Conservation (phyloP, 2,888 invertebrate genomes). For the Phalera bucephala region DNA sequence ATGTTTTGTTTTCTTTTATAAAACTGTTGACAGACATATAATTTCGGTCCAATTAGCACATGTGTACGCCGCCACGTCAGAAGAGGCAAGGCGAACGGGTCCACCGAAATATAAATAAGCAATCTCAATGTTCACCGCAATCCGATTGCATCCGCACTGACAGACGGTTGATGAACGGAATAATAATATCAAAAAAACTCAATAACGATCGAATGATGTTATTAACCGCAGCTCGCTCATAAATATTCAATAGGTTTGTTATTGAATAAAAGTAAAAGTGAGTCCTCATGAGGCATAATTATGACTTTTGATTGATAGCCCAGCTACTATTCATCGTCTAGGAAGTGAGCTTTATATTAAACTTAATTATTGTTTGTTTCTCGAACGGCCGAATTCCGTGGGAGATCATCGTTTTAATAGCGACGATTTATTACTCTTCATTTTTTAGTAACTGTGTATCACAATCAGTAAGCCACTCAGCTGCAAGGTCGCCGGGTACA, state of each 20-base stretch:
- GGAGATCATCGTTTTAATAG: constrained; percentile 53
- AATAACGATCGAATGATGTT: constrained; percentile 57
- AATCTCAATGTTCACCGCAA: constrained; percentile 50
- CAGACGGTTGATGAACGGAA: constrained; percentile 50
- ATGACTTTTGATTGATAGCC: constrained; percentile 53
- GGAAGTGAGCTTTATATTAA: constrained; percentile 49
- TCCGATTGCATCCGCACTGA: constrained; percentile 44
- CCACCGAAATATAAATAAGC: constrained; percentile 54
- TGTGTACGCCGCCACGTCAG: constrained; percentile 10
- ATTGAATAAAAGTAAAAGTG: constrained; percentile 78
- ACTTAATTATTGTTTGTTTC: constrained; percentile 48
- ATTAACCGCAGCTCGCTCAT: constrained; percentile 56
- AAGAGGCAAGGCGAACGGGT: constrained; percentile 49
- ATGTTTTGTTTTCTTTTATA: constrained; percentile 6
- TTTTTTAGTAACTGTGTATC: constrained; percentile 74
- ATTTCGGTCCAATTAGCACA: constrained; percentile 15
- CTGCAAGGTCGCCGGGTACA: constrained; percentile 76
- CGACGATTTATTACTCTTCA: constrained; percentile 68
- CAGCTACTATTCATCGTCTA: constrained; percentile 46
- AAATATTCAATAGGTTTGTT: constrained; percentile 66
- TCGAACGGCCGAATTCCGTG: constrained; percentile 23
- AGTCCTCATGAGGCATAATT: constrained; percentile 54
- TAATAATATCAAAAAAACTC: constrained; percentile 46
- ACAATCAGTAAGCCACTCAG: constrained; percentile 71
- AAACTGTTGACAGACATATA: constrained; percentile 12